Conservation (phyloP, 2,888 invertebrate genomes). For the Drosophila koepferae region DNA sequence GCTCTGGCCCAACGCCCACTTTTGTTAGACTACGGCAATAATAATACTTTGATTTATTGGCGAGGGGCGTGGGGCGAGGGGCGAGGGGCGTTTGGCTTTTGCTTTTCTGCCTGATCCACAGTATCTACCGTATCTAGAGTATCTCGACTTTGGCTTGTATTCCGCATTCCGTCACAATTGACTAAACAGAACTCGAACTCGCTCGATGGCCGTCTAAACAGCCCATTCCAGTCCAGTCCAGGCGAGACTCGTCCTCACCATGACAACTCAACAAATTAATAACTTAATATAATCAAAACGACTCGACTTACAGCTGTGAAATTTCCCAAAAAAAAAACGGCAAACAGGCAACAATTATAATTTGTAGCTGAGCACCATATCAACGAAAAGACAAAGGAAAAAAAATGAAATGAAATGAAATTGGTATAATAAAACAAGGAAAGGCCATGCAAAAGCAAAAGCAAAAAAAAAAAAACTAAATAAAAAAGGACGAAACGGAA, state of each 20-base stretch:
- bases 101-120: background rate
- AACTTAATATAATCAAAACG: constrained; percentile 80
- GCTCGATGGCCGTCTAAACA: constrained; percentile 1
- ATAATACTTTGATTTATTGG: constrained; percentile 55
- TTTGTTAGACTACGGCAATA: constrained; percentile 6
- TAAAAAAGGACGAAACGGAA: constrained; percentile 71
- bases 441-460: constrained; percentile 32
- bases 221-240: constrained; percentile 22
- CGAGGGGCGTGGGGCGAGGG: constrained; percentile 42
- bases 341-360: constrained; percentile 72
- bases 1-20: constrained; percentile 52
- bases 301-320: constrained; percentile 75
- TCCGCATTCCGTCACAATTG: constrained; percentile 48
- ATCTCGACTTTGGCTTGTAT: too few species aligned
- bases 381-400: constrained; percentile 30
- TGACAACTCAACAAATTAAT: constrained; percentile 81
- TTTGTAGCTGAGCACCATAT: constrained; percentile 65
- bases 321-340: constrained; percentile 71
- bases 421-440: constrained; percentile 48
- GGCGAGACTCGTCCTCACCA: constrained; percentile 55
- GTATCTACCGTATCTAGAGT: background rate
- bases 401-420: constrained; percentile 14
- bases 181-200: constrained; percentile 42
- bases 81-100: constrained; percentile 21
- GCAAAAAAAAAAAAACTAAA: background rate